Evolutionary conservation across 1,140 invertebrate genomes (phyloP).

Genomic region (Pseudomyrmex flavicornis): DNA sequence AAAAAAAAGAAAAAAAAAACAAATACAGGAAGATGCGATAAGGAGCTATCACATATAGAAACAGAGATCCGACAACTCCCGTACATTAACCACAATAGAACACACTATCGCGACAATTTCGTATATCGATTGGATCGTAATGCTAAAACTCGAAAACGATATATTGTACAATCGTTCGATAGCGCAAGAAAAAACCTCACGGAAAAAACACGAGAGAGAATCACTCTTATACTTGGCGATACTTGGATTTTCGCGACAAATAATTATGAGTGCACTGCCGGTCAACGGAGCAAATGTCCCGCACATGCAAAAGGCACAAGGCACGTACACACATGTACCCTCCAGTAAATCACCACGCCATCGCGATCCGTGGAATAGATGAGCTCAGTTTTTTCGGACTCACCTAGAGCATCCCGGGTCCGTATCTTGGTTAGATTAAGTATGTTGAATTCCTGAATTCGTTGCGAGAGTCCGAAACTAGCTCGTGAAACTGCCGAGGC

Average conservation of each 20-base stretch:
- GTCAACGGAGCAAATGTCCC: conserved; percentile 60
- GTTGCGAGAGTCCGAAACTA: conserved; percentile 69
- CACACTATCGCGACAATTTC: conserved; percentile 47
- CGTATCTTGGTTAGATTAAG: conserved; percentile 77
- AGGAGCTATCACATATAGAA: no score
- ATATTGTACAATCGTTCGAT: not conserved
- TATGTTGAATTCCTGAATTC: conserved; percentile 68
- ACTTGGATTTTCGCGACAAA: not conserved
- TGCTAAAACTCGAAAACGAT: not conserved
- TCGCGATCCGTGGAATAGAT: conserved; percentile 70
- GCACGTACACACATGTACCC: conserved; percentile 76
- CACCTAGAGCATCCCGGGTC: conserved; percentile 83
- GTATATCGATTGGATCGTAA: conserved; percentile 59
- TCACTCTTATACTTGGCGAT: not conserved
- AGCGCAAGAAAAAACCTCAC: no score
- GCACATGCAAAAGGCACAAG: conserved; percentile 68
- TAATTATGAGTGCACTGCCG: conserved; percentile 46
- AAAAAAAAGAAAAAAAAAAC: no score
- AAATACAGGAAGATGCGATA: not conserved
- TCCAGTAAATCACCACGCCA: conserved; percentile 79
- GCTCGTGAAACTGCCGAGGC: conserved; percentile 73
- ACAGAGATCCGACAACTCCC: no score
- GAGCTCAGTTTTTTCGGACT: conserved; percentile 72
- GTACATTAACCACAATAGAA: conserved; percentile 15
- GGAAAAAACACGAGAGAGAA: not conserved